Evolutionary conservation across 1,140 invertebrate species (phyloP), one percentile per base, ranked within the genome.

Genomic region (Drosophila pseudoananassae): DNA sequence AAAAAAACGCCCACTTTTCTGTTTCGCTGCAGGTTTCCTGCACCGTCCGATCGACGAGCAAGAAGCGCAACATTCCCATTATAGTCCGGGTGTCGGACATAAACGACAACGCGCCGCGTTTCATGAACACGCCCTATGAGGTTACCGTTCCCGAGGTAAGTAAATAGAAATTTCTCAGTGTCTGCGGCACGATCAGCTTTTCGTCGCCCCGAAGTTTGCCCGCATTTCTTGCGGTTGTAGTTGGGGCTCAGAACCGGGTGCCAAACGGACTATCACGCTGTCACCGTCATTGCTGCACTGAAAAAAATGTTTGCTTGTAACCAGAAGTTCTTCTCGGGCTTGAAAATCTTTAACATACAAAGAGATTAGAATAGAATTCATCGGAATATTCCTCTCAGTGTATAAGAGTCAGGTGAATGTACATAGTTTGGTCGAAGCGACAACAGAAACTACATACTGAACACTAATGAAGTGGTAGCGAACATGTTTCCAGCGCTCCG

Each of bases 81-180:
- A 97, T 98, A 83, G 96, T 97, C 45, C 94, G 97, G 91, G 95
- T 98, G 57, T 96, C 96, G n/a, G 97, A 98, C 92, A 94, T 97
- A 83, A 98, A 98, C 89, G 97, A 98, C 92, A 98, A 98, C 92
- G 94, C 95, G 29, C 96, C 96, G 17, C 93, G 94, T 77, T 97
- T 97, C 92, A 93, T 95, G 76, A 95, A 96, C 77, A 95, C 95
- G 36, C 96, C 96, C 15, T 98, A 98, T 88, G 95, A 96, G 91
- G 95, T 96, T 29, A 96, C 94, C 46, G 95, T 98, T 54, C 95
- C 97, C n/a, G 97, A 98, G 95, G 97, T 98, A 93, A 91, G 85
- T 65, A 66, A 54, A 50, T 54, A 70, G 63, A 66, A 59, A 66
- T 66, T 70, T 70, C 55, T 45, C 51, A 69, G 43, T 64, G 65